Conservation (phyloP, 2,113 vertebrate species). For the Irena cyanogastra region DNA sequence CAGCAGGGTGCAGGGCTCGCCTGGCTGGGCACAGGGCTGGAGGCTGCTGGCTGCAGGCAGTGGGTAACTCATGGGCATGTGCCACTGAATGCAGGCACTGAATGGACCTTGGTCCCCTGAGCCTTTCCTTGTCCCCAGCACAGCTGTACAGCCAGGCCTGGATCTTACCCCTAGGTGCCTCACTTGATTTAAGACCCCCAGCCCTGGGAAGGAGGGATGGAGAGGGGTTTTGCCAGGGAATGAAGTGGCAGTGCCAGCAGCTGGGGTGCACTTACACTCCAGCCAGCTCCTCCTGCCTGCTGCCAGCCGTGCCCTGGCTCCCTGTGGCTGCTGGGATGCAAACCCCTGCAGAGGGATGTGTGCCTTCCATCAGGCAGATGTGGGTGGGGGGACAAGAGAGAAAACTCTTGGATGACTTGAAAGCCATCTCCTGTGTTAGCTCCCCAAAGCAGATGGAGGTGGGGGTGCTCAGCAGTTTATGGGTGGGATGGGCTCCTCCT, state of each 20-base stretch:
- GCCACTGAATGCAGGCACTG: background rate
- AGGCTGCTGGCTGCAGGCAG: background rate
- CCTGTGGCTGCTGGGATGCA: fast-evolving
- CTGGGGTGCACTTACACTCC: fast-evolving
- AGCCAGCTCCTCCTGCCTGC: background rate
- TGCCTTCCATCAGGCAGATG: background rate
- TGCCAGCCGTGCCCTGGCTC: background rate
- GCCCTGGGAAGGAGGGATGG: background rate
- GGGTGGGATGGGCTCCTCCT: background rate
- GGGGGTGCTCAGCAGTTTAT: background rate
- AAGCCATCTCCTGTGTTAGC: background rate
- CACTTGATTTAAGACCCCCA: background rate
- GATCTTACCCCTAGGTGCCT: background rate
- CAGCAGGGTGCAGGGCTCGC: background rate
- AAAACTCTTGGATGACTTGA: background rate
- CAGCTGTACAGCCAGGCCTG: background rate
- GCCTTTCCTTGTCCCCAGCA: background rate
- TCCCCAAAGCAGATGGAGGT: background rate
- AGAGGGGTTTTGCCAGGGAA: background rate
- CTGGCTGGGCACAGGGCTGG: background rate
- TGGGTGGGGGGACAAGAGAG: background rate
- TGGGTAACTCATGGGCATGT: no score
- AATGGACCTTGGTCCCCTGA: background rate
- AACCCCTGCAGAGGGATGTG: fast-evolving
- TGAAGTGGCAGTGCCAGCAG: background rate